Evolutionary conservation across 2,888 invertebrate species (phyloP), one percentile per base, ranked within the genome.

Genomic region (Euplagia quadripunctaria): DNA sequence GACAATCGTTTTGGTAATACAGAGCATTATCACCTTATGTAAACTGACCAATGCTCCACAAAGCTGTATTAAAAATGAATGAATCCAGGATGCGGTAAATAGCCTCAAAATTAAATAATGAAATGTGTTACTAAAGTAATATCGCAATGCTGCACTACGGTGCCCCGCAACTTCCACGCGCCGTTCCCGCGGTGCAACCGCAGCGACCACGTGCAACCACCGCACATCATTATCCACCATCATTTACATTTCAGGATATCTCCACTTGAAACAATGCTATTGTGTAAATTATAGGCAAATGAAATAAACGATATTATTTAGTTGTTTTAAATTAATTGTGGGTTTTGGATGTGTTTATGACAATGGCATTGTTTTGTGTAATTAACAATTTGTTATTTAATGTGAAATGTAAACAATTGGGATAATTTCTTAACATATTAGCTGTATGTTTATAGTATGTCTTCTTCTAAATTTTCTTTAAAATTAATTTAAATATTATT

Each of bases 241-340:
- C 74, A 82, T 81, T 80, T 81, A 75, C 72, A 80, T 71, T 73
- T 72, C 41, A 70, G 69, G 68, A 74, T 74, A 75, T 75, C 46
- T 64, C 70, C 70, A 71, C 68, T 78, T 78, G 71, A 82, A 82
- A 82, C 75, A 74, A 72, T 76, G 51, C 55, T 73, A 67, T 68
- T 64, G 63, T 51, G 63, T 61, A 51, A 46, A 72, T 71, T 75
- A 64, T 43, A 42, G 63, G 70, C 51, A 72, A 75, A 80, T 76
- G 82, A 70, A 78, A 80, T 76, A 72, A 81, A 79, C 31, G 55
- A 51, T 55, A 67, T 68, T 75, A 63, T 68, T 46, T 68, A 51
- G 42, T 69, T 68, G 58, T 76, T 71, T 42, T 17, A 68, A 68
- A 73, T 61, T 46, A 69, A 61, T 74, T 81, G 63, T 72, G 63